Conservation (phyloP, 2,797 vertebrate genomes). For the Agapornis canus region DNA sequence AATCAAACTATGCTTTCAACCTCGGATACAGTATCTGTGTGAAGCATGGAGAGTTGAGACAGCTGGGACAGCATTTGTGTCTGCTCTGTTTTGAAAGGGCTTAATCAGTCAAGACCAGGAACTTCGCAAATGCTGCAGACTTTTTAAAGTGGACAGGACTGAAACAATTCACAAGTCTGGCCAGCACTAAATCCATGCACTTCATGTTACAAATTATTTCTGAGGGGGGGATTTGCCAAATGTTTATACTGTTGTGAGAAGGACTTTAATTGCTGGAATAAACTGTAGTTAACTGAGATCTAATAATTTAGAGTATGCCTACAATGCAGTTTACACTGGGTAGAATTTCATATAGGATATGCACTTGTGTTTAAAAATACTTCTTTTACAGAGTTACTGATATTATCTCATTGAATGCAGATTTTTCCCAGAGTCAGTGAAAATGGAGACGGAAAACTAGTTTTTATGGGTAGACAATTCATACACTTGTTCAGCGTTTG, state of each 20-base stretch:
- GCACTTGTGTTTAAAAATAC: slow-evolving; percentile 27
- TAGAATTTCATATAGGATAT: slow-evolving; percentile 7
- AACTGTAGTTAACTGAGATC: background rate
- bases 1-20: slow-evolving; percentile 8
- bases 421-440: slow-evolving; percentile 32
- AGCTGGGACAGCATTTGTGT: slow-evolving; percentile 53
- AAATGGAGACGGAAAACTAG: background rate
- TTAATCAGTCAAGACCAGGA: slow-evolving; percentile 2
- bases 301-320: background rate
- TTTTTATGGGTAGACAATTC: slow-evolving; percentile 5
- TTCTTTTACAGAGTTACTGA: slow-evolving; percentile 3
- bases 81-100: background rate
- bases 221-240: background rate
- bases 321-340: background rate
- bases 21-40: background rate
- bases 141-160: background rate
- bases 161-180: background rate
- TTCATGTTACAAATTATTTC: background rate
- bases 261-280: background rate
- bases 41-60: background rate
- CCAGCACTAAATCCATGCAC: background rate
- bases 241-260: background rate
- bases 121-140: background rate
- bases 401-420: slow-evolving; percentile 3
- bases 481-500: background rate